Conservation (phyloP, 2,888 invertebrate genomes). For the Erebia ligea region DNA sequence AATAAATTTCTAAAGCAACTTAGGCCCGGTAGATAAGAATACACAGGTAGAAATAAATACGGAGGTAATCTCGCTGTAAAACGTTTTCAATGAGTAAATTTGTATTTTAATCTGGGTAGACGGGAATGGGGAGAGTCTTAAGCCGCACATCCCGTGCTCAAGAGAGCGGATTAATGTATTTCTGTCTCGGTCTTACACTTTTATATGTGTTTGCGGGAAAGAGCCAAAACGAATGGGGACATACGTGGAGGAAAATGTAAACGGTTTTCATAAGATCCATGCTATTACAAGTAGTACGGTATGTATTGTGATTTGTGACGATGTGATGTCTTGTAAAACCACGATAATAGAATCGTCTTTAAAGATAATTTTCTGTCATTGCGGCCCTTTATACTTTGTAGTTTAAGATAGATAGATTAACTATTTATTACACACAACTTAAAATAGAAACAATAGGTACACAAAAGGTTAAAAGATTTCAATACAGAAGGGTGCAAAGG, state of each 20-base stretch:
- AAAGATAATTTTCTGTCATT: no score
- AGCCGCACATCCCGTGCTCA: slow-evolving; percentile 42
- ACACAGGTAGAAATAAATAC: slow-evolving; percentile 56
- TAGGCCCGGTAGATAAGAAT: slow-evolving; percentile 36
- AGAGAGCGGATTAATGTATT: slow-evolving; percentile 37
- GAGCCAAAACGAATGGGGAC: slow-evolving; percentile 7
- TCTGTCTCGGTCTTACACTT: slow-evolving; percentile 19
- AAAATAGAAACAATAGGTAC: no score
- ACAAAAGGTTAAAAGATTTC: no score
- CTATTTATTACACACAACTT: no score
- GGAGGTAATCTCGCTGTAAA: slow-evolving; percentile 61
- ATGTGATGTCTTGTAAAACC: neutral
- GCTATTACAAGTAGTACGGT: neutral
- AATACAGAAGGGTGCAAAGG: no score
- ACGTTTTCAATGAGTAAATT: slow-evolving; percentile 69
- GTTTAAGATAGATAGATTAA: no score
- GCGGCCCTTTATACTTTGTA: no score
- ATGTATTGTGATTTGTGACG: neutral
- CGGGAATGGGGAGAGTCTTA: slow-evolving; percentile 45
- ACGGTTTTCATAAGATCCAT: slow-evolving; percentile 13
- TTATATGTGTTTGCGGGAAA: slow-evolving; percentile 10
- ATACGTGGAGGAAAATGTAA: slow-evolving; percentile 1
- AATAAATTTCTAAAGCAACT: slow-evolving; percentile 38
- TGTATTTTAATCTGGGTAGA: slow-evolving; percentile 67
- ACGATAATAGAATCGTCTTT: no score